Evolutionary conservation across 2,113 vertebrate genomes (phyloP).

Genomic region (Tretioscincus oriximinensis): DNA sequence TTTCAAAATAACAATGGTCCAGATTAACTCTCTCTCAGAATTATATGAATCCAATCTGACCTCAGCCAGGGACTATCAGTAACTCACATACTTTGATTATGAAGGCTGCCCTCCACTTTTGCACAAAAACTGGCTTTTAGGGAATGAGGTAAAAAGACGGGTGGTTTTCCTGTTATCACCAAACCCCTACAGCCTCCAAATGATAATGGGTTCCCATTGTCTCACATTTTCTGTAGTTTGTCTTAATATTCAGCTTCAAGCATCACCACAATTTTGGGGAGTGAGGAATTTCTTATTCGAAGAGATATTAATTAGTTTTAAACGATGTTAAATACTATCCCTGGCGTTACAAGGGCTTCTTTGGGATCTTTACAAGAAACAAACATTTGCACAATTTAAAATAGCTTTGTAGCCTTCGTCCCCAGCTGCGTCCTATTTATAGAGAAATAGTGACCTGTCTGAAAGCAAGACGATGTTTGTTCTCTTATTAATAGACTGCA

Average conservation of each 20-base stretch:
- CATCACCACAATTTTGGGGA: constrained; percentile 36
- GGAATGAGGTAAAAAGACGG: background rate
- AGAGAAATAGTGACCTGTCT: constrained; percentile 41
- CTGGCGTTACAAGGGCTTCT: constrained; percentile 56
- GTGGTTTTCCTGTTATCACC: background rate
- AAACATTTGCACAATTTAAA: constrained; percentile 43
- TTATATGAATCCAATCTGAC: background rate
- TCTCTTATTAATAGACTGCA: background rate
- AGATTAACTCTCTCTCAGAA: background rate
- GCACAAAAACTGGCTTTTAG: background rate
- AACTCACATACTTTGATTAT: background rate
- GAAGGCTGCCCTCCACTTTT: background rate
- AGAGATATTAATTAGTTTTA: constrained; percentile 57
- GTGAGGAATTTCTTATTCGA: constrained; percentile 45
- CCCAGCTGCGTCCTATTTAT: constrained; percentile 14
- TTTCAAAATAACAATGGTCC: background rate
- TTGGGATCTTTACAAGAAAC: constrained; percentile 54
- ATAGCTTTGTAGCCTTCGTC: constrained; percentile 40
- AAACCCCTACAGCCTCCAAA: constrained; percentile 26
- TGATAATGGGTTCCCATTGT: constrained; percentile 14
- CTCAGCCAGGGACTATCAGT: constrained; percentile 12
- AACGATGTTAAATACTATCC: constrained; percentile 60
- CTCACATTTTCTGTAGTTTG: constrained; percentile 21
- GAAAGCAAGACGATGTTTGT: constrained; percentile 21
- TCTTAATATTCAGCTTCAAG: constrained; percentile 44